phyloP scores from a whole-genome alignment of 2,888 invertebrate genomes.

The Myopa tessellatipennis region DNA sequence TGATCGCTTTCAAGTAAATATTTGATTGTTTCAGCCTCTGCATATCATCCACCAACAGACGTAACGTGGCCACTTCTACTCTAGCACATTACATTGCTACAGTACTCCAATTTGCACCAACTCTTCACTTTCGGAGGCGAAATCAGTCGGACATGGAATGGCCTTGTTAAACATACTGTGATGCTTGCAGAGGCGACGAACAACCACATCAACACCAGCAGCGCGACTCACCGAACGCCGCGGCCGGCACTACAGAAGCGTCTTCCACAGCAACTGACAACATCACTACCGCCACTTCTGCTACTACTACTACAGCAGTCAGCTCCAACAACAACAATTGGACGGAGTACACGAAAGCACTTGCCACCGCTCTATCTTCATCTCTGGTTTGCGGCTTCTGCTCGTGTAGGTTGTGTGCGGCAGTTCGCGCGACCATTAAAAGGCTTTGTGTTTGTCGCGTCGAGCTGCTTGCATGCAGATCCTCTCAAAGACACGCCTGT shows the following conservation, averaged over 20 bases:
- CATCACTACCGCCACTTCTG: slow-evolving; percentile 3
- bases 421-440: not conserved
- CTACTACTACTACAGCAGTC: not conserved
- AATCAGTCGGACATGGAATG: not conserved
- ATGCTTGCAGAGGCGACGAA: not conserved
- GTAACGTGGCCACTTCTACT: too few relatives aligned
- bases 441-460: not conserved
- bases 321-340: slow-evolving; percentile 3
- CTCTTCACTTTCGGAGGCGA: too few relatives aligned
- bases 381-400: not conserved
- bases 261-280: slow-evolving; percentile 5
- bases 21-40: too few relatives aligned
- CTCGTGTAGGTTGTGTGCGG: not conserved
- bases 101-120: too few relatives aligned
- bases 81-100: too few relatives aligned
- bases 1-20: too few relatives aligned
- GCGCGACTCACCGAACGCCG: not conserved
- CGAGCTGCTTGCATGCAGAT: not conserved
- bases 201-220: not conserved
- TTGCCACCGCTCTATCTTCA: slow-evolving; percentile 9
- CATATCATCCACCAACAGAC: too few relatives aligned
- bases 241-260: not conserved
- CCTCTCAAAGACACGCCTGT: not conserved
- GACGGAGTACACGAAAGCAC: not conserved
- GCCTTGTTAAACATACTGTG: not conserved